Evolutionary conservation across 2,888 invertebrate genomes (phyloP), one percentile per base, ranked within the genome.

Genomic region (Nowickia ferox): DNA sequence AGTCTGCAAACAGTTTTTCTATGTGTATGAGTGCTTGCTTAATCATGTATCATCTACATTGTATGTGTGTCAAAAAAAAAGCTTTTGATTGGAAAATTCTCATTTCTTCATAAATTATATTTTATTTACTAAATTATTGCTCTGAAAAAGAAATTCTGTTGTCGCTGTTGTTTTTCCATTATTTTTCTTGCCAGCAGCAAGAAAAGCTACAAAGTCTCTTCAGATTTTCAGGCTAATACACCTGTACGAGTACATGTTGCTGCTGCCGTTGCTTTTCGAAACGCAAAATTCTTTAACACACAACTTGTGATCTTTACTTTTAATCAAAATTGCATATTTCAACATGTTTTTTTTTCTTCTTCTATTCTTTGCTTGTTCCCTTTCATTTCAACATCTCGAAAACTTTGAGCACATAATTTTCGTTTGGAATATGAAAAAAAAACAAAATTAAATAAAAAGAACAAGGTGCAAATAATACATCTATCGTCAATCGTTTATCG

Each of bases 401-500:
- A 78, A 17, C 10, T 63, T 69, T 80, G 40, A 65, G 61, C n/a
- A 59, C 19, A 79, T 84, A 75, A 76, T 71, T 80, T 84, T 76
- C 46, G 19, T 38, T 57, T 68, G 19, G 59, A 9, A 40, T 19
- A 13, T 6, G 9, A 48, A 48, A 46, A 40, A 44, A 48, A 71
- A 55, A 44, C 4, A 11, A 44, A 42, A 57, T 46, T 40, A 65
- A 61, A 55, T 40, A 10, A 59, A 22, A 19, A 44, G 48, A 59
- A 83, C 57, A 84, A 72, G 72, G 77, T 77, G 81, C 77, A 74
- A 85, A 74, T 77, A 74, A 77, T 48, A 69, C 46, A 69, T 79
- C 68, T 65, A 84, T 81, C 71, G 66, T 81, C 76, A 72, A 84
- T 72, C 77, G 81, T 81, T 85, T 81, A 85, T 81, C 77, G 84